Percentiles rank a stretch among this genome's conserved stretches.
Conservation (phyloP, 2,888 invertebrate genomes). For the Drosophila eohydei region DNA sequence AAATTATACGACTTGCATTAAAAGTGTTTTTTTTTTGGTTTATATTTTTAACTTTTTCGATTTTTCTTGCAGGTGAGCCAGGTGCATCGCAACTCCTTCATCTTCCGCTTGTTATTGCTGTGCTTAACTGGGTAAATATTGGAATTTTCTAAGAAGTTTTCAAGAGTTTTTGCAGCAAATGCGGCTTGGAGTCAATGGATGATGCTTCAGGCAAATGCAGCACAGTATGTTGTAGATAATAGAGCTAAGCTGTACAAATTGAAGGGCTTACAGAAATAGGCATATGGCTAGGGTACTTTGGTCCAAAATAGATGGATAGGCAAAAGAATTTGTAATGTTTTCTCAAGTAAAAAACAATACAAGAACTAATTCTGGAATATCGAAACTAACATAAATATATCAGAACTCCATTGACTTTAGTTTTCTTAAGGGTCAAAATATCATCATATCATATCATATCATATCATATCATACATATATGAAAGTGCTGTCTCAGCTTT, state of each 20-base stretch:
- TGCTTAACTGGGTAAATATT: constrained; percentile 54
- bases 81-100: constrained; percentile 15
- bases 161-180: constrained; percentile 48
- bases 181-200: neutral
- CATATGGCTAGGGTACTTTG: neutral
- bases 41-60: constrained; percentile 14
- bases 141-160: constrained; percentile 37
- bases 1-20: constrained; percentile 47
- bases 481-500: neutral
- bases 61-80: constrained; percentile 69
- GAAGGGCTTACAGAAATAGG: neutral
- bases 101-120: neutral
- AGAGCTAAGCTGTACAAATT: neutral
- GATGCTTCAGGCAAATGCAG: neutral
- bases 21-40: constrained; percentile 17
- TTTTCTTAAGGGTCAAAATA: neutral
- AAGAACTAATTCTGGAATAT: neutral
- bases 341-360: too few species aligned
- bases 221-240: constrained; percentile 7
- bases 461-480: neutral
- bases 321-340: too few species aligned
- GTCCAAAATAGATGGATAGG: neutral
- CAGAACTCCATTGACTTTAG: neutral
- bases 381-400: neutral
- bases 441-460: neutral